Conservation (phyloP, 2,797 vertebrate genomes). For the Sphaeramia orbicularis region DNA sequence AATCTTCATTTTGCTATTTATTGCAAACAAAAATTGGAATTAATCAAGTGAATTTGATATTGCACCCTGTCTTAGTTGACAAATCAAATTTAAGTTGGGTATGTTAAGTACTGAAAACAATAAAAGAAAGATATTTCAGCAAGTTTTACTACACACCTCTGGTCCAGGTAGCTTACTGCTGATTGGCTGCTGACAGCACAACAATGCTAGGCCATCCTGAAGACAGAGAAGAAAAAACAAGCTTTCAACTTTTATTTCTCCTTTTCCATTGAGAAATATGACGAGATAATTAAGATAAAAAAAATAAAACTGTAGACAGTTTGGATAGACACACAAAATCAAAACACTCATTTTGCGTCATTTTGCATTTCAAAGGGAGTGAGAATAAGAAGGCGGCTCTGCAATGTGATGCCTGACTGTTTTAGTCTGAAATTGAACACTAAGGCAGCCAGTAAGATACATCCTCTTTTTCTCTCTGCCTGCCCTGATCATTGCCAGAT, state of each 20-base stretch:
- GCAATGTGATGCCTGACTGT: slow-evolving; percentile 48
- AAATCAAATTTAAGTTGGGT: not conserved
- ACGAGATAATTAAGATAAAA: too few species aligned
- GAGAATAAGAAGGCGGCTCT: slow-evolving; percentile 54
- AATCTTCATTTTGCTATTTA: too few species aligned
- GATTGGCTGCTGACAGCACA: slow-evolving; percentile 48
- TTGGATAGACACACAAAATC: not conserved
- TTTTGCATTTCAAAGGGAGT: slow-evolving; percentile 47
- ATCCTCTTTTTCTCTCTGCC: slow-evolving; percentile 52
- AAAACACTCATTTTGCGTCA: slow-evolving; percentile 35
- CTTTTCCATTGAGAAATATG: not conserved
- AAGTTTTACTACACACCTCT: slow-evolving; percentile 62
- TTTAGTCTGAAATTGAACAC: slow-evolving; percentile 47
- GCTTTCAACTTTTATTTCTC: not conserved
- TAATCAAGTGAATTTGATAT: too few species aligned
- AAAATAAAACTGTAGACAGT: slow-evolving; percentile 7
- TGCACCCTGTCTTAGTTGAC: not conserved
- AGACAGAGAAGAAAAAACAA: slow-evolving; percentile 5
- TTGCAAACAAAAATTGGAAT: too few species aligned
- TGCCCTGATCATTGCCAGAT: slow-evolving; percentile 83
- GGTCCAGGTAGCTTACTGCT: slow-evolving; percentile 70
- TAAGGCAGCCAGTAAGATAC: slow-evolving; percentile 55
- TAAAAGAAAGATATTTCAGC: not conserved
- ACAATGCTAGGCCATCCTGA: slow-evolving; percentile 74
- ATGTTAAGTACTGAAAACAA: not conserved